Conservation (phyloP, 2,888 invertebrate genomes). For the Cynaeus angustus region DNA sequence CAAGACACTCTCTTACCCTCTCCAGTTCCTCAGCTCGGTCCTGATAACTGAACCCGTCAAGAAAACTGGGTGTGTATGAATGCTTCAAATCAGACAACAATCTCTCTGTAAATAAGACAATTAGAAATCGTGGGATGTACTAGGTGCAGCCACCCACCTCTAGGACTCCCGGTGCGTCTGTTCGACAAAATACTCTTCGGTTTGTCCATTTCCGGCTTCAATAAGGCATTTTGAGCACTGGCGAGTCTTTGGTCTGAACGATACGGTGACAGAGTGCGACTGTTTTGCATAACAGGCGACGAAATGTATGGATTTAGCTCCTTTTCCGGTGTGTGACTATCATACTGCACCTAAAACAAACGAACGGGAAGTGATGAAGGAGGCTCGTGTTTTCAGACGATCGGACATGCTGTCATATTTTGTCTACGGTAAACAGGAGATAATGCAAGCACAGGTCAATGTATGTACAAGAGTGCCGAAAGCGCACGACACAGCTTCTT, state of each 20-base stretch:
- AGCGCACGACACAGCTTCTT: conserved; percentile 15
- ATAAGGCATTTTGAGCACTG: conserved; percentile 66
- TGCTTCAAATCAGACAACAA: conserved; percentile 65
- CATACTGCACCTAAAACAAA: conserved; percentile 64
- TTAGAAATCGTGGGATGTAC: conserved; percentile 1
- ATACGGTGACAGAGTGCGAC: conserved; percentile 63
- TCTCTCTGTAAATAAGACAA: conserved; percentile 52
- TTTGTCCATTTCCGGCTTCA: conserved; percentile 66
- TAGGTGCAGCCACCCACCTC: conserved; percentile 60
- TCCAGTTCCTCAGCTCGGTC: conserved; percentile 66
- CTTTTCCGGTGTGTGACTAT: conserved; percentile 62
- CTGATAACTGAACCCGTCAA: conserved; percentile 69
- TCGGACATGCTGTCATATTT: conserved; percentile 21
- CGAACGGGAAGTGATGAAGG: conserved; percentile 5
- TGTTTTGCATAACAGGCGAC: conserved; percentile 60
- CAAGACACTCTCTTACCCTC: conserved; percentile 57
- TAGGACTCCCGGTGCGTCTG: conserved; percentile 66
- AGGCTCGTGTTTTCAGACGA: conserved; percentile 1
- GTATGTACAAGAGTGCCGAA: conserved; percentile 29
- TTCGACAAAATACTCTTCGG: conserved; percentile 70
- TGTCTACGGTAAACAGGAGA: conserved; percentile 28
- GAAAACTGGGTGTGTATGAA: conserved; percentile 66
- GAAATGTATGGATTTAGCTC: conserved; percentile 56
- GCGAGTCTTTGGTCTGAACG: conserved; percentile 64
- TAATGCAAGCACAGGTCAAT: conserved; percentile 24